Evolutionary conservation across 2,888 invertebrate species (phyloP).

Genomic region (Melieria omissa): DNA sequence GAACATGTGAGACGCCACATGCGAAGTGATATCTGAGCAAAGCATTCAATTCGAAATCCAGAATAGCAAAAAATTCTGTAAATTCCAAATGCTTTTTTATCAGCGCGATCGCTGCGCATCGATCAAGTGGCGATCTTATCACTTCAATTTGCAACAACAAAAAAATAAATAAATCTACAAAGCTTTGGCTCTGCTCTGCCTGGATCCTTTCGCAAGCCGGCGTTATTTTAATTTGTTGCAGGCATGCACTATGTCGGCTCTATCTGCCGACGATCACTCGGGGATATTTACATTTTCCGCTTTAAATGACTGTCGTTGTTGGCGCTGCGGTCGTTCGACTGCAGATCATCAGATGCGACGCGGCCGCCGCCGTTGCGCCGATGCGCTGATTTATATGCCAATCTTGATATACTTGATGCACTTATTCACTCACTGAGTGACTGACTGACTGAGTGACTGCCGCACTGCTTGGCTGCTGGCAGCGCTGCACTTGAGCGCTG

Average conservation of each 20-base stretch:
- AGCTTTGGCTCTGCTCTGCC: too few relatives aligned
- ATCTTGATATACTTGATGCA: slow-evolving; percentile 27
- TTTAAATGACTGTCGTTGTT: slow-evolving; percentile 1
- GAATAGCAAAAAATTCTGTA: too few relatives aligned
- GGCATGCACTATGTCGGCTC: slow-evolving; percentile 13
- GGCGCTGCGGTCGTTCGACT: slow-evolving; percentile 15
- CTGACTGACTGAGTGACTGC: too few relatives aligned
- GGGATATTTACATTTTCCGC: slow-evolving; percentile 40
- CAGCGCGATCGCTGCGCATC: too few relatives aligned
- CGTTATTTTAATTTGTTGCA: slow-evolving; percentile 24
- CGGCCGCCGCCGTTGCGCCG: slow-evolving; percentile 9
- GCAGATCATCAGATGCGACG: slow-evolving; percentile 1
- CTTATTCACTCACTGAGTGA: not conserved
- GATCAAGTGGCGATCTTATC: too few relatives aligned
- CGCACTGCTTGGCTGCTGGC: not conserved
- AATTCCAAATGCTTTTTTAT: too few relatives aligned
- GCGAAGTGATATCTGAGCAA: too few relatives aligned
- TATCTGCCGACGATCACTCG: slow-evolving; percentile 34
- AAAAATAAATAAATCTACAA: too few relatives aligned
- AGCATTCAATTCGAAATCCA: too few relatives aligned
- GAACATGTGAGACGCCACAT: too few relatives aligned
- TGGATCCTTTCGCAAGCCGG: too few relatives aligned
- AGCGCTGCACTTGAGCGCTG: slow-evolving; percentile 22
- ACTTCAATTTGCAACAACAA: too few relatives aligned
- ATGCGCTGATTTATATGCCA: slow-evolving; percentile 25